Percentiles rank a stretch among this genome's conserved stretches.
phyloP scores from a whole-genome alignment of 2,113 vertebrate genomes.

The Chrysochloris asiatica region DNA sequence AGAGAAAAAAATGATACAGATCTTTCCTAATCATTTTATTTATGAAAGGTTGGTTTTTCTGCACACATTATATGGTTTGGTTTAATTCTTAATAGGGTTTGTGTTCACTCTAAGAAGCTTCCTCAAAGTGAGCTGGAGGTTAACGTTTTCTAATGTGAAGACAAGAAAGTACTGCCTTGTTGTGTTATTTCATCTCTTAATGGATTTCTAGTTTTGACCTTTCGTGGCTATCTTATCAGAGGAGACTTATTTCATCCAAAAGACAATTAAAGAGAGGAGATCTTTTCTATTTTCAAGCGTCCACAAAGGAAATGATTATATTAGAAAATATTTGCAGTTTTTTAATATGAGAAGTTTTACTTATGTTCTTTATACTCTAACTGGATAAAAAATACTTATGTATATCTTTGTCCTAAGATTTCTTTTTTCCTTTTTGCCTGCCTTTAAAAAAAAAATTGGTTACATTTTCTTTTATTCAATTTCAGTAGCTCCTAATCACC shows the following conservation, averaged over 20 bases:
- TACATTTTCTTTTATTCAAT: conserved; percentile 20
- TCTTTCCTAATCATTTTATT: conserved; percentile 24
- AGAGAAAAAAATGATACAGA: conserved; percentile 42
- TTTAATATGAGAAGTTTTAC: neutral
- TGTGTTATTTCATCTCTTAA: conserved; percentile 52
- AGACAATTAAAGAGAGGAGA: neutral
- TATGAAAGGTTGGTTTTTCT: conserved; percentile 6
- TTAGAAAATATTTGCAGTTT: conserved; percentile 5
- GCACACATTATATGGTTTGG: neutral
- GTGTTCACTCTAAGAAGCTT: conserved; percentile 7
- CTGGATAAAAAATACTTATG: neutral
- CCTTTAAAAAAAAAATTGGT: too few relatives aligned
- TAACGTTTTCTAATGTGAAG: conserved; percentile 34
- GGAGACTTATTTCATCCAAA: conserved; percentile 3
- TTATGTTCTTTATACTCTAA: neutral
- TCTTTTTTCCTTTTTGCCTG: neutral
- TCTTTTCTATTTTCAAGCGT: neutral
- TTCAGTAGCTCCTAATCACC: conserved; percentile 48
- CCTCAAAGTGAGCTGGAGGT: neutral
- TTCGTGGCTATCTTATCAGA: conserved; percentile 3
- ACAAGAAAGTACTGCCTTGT: conserved; percentile 23
- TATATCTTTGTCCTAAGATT: conserved; percentile 6
- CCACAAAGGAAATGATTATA: conserved; percentile 26
- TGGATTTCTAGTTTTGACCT: conserved; percentile 22
- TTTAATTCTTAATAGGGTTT: conserved; percentile 49